phyloP scores from a whole-genome alignment of 1,140 invertebrate species.

The Gryon sp. region DNA sequence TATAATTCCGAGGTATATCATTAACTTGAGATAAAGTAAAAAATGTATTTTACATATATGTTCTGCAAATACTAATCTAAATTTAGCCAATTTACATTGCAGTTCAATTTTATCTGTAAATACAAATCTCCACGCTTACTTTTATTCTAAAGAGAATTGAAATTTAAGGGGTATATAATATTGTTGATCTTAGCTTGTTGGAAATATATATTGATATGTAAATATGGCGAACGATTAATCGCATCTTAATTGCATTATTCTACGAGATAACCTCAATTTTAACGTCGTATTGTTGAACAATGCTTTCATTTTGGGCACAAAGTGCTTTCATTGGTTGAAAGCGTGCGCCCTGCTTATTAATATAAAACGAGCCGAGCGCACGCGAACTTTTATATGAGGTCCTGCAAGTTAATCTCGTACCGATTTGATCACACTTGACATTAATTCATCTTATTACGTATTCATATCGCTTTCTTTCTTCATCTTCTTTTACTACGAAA shows the following conservation, averaged over 20 bases:
- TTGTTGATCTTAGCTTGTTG: too few species aligned
- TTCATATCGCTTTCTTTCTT: slow-evolving; percentile 9
- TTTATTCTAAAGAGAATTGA: too few species aligned
- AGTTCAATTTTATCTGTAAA: too few species aligned
- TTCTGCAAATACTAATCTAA: too few species aligned
- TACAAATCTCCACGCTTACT: too few species aligned
- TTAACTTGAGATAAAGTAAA: too few species aligned
- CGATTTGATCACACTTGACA: slow-evolving; percentile 34
- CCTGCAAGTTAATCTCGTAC: slow-evolving; percentile 20
- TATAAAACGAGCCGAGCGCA: slow-evolving; percentile 22
- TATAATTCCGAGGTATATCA: too few species aligned
- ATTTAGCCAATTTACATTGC: too few species aligned
- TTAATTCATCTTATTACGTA: slow-evolving; percentile 37
- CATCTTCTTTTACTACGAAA: too few species aligned
- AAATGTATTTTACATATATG: too few species aligned
- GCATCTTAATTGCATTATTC: slow-evolving; percentile 37
- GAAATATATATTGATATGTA: slow-evolving; percentile 12
- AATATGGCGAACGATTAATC: slow-evolving; percentile 27
- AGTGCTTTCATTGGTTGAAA: slow-evolving; percentile 17
- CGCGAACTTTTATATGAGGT: slow-evolving; percentile 42
- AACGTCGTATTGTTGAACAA: slow-evolving; percentile 22
- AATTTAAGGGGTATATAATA: too few species aligned
- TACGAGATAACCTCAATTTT: slow-evolving; percentile 33
- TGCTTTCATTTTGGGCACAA: slow-evolving; percentile 29
- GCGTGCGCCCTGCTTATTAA: slow-evolving; percentile 38